Evolutionary conservation across 2,888 invertebrate species (phyloP).

Genomic region (Aelia acuminata): DNA sequence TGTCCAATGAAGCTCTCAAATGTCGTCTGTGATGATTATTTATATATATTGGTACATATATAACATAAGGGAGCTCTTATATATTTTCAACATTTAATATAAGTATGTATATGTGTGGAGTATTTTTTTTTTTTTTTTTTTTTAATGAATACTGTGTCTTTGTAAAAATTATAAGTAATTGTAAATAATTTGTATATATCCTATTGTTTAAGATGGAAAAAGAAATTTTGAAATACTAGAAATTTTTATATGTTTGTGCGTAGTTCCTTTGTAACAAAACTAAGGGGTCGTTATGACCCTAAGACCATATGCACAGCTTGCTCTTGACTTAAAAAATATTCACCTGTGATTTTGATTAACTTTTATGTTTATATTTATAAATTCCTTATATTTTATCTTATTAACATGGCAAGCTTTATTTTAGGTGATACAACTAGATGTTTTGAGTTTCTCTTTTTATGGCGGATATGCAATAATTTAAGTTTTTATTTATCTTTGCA

Average conservation of each 20-base stretch:
- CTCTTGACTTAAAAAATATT: conserved; percentile 20
- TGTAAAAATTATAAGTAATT: conserved; percentile 52
- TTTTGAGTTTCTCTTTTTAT: conserved; percentile 48
- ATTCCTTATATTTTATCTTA: conserved; percentile 38
- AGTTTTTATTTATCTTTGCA: conserved; percentile 45
- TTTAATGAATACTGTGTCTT: not conserved
- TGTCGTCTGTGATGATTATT: conserved; percentile 58
- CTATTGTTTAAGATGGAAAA: conserved; percentile 26
- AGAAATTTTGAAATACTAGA: conserved; percentile 10
- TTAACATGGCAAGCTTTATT: conserved; percentile 53
- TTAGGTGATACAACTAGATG: conserved; percentile 34
- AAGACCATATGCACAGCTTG: conserved; percentile 55
- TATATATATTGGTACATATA: conserved; percentile 50
- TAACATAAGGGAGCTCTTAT: conserved; percentile 40
- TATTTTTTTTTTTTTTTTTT: conserved; percentile 13
- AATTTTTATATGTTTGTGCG: conserved; percentile 54
- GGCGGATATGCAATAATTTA: conserved; percentile 55
- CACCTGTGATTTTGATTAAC: conserved; percentile 56
- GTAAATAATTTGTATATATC: conserved; percentile 33
- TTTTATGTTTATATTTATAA: conserved; percentile 43
- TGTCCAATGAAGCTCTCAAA: conserved; percentile 54
- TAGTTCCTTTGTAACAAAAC: conserved; percentile 56
- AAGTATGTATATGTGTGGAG: conserved; percentile 54
- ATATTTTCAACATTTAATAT: conserved; percentile 54
- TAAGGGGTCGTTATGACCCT: not conserved